Evolutionary conservation across 2,113 vertebrate genomes (phyloP), one percentile per base, ranked within the genome.

Genomic region (Nycticorax nycticorax): DNA sequence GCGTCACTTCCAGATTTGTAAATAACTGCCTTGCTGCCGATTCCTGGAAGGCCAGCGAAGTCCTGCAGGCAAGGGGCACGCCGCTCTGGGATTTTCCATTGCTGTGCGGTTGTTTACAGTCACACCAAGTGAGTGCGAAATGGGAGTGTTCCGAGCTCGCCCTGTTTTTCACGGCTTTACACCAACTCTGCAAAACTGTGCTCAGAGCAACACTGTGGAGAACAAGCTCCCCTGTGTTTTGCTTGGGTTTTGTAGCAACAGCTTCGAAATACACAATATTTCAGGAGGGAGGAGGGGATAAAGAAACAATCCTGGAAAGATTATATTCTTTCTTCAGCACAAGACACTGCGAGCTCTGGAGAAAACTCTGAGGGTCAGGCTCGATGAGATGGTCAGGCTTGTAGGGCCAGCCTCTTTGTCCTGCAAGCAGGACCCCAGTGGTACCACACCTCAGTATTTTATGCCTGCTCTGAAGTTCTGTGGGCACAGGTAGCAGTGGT

Each of bases 51-150:
- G 78, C 45, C 75, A 35, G 45, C 0, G 0, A 35, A 63, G 82
- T 56, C 67, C 85, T 84, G 90, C 92, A 63, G 71, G 85, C 16
- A 3, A 39, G 59, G 64, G 47, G 11, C 86, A 74, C 5, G 6
- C 79, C 0, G 1, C 93, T 57, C 77, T 27, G 93, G 93, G 88
- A 92, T 95, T 97, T 96, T 96, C 95, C 94, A 91, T 52, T 20
- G 20, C 85, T 14, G 35, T 24, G 56, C 8, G 1, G 56, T 50
- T 92, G 92, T 94, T 96, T 96, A 72, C 80, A 82, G 79, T 22
- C 83, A 81, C 89, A 72, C 80, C 27, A 16, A 94, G 68, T 16
- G 79, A 92, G 82, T 77, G 88, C 2, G 3, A 80, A 90, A 94
- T n/a, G 73, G 86, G 80, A 94, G 72, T 9, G 13, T 74, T 88